phyloP scores from a whole-genome alignment of 2,113 vertebrate genomes.

The Peromyscus maniculatus region DNA sequence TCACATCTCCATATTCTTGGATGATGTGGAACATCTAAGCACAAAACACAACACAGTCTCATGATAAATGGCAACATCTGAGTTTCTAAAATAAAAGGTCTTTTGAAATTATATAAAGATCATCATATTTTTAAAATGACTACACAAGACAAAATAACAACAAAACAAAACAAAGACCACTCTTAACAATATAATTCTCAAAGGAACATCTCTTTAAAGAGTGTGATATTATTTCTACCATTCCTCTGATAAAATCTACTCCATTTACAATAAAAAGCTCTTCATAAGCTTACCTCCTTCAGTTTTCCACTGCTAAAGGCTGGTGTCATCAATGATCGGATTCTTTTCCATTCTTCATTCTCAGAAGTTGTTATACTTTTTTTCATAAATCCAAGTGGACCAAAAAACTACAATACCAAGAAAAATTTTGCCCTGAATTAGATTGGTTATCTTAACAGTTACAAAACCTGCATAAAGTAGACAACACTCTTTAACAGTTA shows the following conservation, averaged over 20 bases:
- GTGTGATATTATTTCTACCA: background rate
- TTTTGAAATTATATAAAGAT: background rate
- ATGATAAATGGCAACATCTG: background rate
- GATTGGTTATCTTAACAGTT: no score
- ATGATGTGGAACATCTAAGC: background rate
- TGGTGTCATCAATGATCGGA: no score
- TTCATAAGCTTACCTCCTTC: slow-evolving; percentile 88
- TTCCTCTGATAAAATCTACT: background rate
- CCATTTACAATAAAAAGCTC: background rate
- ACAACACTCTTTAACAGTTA: no score
- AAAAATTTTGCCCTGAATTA: background rate
- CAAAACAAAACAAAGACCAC: background rate
- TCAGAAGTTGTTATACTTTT: slow-evolving; percentile 68
- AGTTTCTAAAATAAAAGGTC: background rate
- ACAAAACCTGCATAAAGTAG: no score
- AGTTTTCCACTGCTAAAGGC: slow-evolving; percentile 85
- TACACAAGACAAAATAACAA: background rate
- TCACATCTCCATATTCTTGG: background rate
- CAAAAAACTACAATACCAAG: background rate
- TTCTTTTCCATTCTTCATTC: slow-evolving; percentile 8
- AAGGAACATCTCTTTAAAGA: background rate
- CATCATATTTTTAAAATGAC: no score
- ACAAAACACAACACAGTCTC: background rate
- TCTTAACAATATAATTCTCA: background rate
- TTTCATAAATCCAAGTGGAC: background rate